A percentile compares a stretch with the other conserved stretches of the same genome.
Conservation (phyloP, 2,888 invertebrate species). For the Drosophila picticornis region DNA sequence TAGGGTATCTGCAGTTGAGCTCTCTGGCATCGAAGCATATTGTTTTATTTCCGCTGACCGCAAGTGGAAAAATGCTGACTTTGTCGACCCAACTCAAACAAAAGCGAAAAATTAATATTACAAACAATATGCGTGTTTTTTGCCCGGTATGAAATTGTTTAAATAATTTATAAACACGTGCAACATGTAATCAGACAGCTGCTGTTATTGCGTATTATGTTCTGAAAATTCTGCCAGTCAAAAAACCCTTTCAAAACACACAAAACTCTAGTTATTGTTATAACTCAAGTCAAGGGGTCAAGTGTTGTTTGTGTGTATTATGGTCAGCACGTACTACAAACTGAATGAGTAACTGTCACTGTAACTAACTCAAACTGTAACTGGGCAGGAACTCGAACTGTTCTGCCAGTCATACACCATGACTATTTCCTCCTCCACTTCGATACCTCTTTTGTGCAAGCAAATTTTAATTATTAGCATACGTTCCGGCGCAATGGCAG, state of each 20-base stretch:
- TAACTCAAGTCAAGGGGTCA: conserved; percentile 60
- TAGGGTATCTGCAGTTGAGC: conserved; percentile 4
- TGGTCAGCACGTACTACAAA: conserved; percentile 48
- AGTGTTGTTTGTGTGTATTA: conserved; percentile 53
- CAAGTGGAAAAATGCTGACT: conserved; percentile 39
- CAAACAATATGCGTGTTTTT: conserved; percentile 50
- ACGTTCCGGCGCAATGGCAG: conserved; percentile 24
- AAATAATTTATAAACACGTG: conserved; percentile 63
- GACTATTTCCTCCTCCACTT: conserved; percentile 29
- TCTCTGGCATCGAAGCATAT: no score
- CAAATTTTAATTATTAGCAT: conserved; percentile 77
- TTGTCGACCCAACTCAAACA: conserved; percentile 36
- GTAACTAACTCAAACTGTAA: conserved; percentile 27
- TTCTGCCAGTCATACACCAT: conserved; percentile 57
- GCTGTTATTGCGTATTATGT: conserved; percentile 26
- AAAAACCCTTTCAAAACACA: conserved; percentile 14
- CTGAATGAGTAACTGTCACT: conserved; percentile 24
- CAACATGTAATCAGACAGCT: conserved; percentile 68
- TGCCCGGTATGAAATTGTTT: conserved; percentile 49
- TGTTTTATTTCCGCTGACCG: conserved; percentile 6
- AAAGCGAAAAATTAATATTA: conserved; percentile 37
- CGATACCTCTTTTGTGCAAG: conserved; percentile 31
- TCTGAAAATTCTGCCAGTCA: conserved; percentile 1
- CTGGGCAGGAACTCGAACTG: conserved; percentile 29
- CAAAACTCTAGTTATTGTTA: conserved; percentile 63